phyloP scores from a whole-genome alignment of 2,797 vertebrate species.

The Sitta carolinensis region DNA sequence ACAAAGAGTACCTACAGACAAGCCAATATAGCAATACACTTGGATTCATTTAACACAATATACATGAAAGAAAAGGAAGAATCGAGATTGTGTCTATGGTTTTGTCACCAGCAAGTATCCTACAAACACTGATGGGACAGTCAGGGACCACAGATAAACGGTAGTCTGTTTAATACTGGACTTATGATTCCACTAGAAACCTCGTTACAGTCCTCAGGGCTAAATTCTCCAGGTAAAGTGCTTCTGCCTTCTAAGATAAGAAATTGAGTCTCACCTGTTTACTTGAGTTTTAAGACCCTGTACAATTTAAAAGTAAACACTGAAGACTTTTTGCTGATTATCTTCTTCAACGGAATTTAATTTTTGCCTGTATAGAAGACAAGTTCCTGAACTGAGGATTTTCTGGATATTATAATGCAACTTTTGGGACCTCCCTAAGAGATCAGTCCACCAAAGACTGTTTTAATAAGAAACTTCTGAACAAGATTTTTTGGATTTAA shows the following conservation, averaged over 20 bases:
- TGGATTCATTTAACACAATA: background rate
- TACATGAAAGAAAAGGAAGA: background rate
- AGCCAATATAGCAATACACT: background rate
- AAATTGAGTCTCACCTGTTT: background rate
- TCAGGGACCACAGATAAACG: background rate
- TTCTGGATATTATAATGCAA: background rate
- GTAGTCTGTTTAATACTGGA: background rate
- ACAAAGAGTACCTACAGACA: background rate
- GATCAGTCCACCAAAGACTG: background rate
- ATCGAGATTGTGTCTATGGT: background rate
- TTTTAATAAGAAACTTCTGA: background rate
- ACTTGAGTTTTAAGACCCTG: background rate
- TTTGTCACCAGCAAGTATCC: background rate
- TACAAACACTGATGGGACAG: background rate
- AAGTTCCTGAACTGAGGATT: background rate
- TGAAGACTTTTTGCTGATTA: background rate
- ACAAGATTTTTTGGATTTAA: background rate
- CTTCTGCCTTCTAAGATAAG: background rate
- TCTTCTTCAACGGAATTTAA: background rate
- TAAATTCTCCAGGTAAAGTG: background rate
- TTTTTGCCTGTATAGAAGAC: background rate
- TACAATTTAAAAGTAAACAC: background rate
- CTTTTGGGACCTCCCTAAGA: background rate
- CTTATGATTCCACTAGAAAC: accelerated
- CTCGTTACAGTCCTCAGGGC: background rate